Percentiles rank a stretch among this genome's conserved stretches.
Evolutionary conservation across 2,888 invertebrate genomes (phyloP).

Genomic region (Corythucha ciliata): DNA sequence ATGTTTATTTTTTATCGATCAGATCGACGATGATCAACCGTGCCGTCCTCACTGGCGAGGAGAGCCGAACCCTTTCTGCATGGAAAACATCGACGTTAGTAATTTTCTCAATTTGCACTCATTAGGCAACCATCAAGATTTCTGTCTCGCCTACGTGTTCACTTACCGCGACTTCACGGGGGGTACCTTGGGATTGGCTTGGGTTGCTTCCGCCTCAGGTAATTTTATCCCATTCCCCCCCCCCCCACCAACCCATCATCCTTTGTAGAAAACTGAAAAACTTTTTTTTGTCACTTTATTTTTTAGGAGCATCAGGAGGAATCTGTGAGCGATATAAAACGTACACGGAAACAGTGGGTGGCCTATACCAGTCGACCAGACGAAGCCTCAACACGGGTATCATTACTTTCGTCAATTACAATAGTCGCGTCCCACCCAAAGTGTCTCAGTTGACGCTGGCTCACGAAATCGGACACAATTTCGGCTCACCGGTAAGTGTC

Average conservation of each 20-base stretch:
- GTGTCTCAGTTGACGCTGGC: constrained; percentile 96
- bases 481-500: constrained; percentile 83
- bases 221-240: no score
- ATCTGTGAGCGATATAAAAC: constrained; percentile 97
- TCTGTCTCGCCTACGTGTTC: constrained; percentile 98
- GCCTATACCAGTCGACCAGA: constrained; percentile 87
- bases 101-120: constrained; percentile 98
- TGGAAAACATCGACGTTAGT: constrained; percentile 96
- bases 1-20: constrained; percentile 36
- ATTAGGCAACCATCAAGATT: constrained; percentile 91
- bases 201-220: constrained; percentile 92
- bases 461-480: constrained; percentile 98
- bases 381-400: constrained; percentile 96
- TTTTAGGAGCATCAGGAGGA: constrained; percentile 86
- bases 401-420: constrained; percentile 98
- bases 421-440: constrained; percentile 90
- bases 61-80: constrained; percentile 81
- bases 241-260: not conserved
- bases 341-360: constrained; percentile 90
- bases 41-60: constrained; percentile 55
- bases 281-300: not conserved
- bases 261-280: not conserved
- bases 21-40: constrained; percentile 85
- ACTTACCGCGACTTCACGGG: constrained; percentile 97
- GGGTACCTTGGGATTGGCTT: constrained; percentile 94